Evolutionary conservation across 2,797 vertebrate genomes (phyloP).

Genomic region (Hafferia zeledoni): DNA sequence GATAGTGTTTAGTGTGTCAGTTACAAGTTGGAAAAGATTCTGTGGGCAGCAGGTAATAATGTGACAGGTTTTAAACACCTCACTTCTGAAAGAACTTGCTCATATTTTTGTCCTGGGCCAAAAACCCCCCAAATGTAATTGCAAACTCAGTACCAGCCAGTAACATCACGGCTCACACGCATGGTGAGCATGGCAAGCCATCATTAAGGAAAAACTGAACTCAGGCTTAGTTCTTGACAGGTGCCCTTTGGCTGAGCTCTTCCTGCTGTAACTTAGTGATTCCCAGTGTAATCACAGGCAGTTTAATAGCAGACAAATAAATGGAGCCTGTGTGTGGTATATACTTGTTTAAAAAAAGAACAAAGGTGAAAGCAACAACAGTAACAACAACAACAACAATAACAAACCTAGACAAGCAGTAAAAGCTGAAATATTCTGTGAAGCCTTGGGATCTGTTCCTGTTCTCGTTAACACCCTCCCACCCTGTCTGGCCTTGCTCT

Average conservation of each 20-base stretch:
- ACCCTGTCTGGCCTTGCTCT: not conserved
- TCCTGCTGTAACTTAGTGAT: not conserved
- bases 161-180: not conserved
- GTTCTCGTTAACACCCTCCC: not conserved
- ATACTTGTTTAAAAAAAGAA: not conserved
- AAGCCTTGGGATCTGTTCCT: slow-evolving; percentile 12
- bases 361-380: not conserved
- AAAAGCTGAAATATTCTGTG: slow-evolving; percentile 27
- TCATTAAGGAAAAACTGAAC: not conserved
- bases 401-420: not conserved
- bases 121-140: not conserved
- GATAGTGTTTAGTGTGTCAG: not conserved
- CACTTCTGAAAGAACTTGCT: not conserved
- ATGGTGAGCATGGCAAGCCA: not conserved
- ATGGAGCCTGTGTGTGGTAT: not conserved
- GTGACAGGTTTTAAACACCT: not conserved
- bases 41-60: not conserved
- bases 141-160: not conserved
- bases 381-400: not conserved
- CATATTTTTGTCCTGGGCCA: not conserved
- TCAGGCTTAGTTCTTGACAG: not conserved
- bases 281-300: not conserved
- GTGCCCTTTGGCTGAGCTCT: not conserved
- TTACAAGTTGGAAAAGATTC: not conserved
- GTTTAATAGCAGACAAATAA: not conserved